A percentile compares a stretch with the other conserved stretches of the same genome.
phyloP scores from a whole-genome alignment of 2,113 vertebrate genomes.

The Dasyornis broadbenti region DNA sequence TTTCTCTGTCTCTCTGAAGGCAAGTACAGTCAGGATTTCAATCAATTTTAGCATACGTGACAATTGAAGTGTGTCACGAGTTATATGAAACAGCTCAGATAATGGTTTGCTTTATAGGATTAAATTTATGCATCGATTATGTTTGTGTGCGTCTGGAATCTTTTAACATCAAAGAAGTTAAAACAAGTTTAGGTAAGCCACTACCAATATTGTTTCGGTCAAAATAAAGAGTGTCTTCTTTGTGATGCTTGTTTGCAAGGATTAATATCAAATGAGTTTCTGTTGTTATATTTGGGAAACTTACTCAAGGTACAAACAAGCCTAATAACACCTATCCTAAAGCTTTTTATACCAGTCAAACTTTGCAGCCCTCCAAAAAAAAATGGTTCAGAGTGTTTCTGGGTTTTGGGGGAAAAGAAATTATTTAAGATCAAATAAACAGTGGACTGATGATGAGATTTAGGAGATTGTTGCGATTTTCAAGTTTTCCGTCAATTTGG shows the following conservation, averaged over 20 bases:
- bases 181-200: background rate
- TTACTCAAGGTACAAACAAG: background rate
- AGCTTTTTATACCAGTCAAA: background rate
- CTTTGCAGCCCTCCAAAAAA: background rate
- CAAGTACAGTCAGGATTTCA: conserved; percentile 43
- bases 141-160: background rate
- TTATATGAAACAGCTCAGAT: background rate
- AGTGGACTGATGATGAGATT: background rate
- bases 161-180: background rate
- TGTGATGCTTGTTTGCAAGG: background rate
- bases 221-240: background rate
- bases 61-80: background rate
- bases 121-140: background rate
- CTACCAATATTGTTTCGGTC: background rate
- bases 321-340: background rate
- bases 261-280: background rate
- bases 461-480: background rate
- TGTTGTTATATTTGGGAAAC: background rate
- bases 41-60: background rate
- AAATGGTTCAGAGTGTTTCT: background rate
- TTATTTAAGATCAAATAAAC: background rate
- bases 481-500: background rate
- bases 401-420: background rate
- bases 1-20: conserved; percentile 15
- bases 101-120: background rate